phyloP scores from a whole-genome alignment of 1,140 invertebrate species.

The Aradophagus sp. region DNA sequence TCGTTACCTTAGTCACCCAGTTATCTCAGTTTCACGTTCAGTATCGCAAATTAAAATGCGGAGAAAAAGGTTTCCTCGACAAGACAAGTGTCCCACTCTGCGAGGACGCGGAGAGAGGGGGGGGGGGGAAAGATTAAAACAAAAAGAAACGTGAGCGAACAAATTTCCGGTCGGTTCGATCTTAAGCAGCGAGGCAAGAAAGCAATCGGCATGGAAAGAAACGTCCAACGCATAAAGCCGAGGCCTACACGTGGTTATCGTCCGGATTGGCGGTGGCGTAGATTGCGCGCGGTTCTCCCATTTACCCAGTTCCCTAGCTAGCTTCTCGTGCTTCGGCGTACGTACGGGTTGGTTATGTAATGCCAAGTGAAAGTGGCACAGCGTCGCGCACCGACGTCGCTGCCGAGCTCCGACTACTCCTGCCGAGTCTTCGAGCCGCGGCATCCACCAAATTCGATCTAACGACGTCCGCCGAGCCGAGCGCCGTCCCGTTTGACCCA shows the following conservation, averaged over 20 bases:
- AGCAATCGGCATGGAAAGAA: conserved; percentile 31
- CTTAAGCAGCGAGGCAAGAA: not conserved
- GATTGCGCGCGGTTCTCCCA: conserved; percentile 72
- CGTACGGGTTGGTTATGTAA: conserved; percentile 70
- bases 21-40: too few relatives aligned
- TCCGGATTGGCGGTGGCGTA: conserved; percentile 61
- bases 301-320: conserved; percentile 72
- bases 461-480: conserved; percentile 20
- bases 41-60: too few relatives aligned
- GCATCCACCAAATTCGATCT: conserved; percentile 59
- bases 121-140: too few relatives aligned
- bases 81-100: not conserved
- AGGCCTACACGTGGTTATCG: conserved; percentile 48
- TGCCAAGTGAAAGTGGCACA: conserved; percentile 75
- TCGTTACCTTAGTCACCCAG: too few relatives aligned
- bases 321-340: conserved; percentile 55
- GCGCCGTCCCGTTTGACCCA: conserved; percentile 1
- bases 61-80: too few relatives aligned
- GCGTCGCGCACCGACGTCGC: conserved; percentile 61
- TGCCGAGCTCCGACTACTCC: conserved; percentile 52
- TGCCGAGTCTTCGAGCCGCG: conserved; percentile 46
- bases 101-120: too few relatives aligned
- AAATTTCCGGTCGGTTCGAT: conserved; percentile 14
- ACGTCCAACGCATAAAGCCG: conserved; percentile 44
- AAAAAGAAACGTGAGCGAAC: not conserved